Evolutionary conservation across 2,888 invertebrate genomes (phyloP), one percentile per base, ranked within the genome.

Genomic region (Anoplius nigerrimus): DNA sequence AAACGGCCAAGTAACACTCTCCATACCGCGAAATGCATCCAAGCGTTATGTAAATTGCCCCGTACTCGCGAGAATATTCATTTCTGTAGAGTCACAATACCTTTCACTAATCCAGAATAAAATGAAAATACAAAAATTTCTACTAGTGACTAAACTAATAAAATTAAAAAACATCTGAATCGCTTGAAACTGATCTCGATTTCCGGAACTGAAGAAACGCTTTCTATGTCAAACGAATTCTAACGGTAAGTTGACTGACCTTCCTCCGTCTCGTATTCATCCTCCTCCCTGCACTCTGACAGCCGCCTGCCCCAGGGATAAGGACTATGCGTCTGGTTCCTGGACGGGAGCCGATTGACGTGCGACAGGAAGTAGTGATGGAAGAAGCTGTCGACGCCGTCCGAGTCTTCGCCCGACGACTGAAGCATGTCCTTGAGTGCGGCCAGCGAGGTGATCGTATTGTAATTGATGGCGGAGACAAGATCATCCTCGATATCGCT

Each of bases 211-310:
- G n/a, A n/a, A n/a, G n/a, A n/a, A n/a, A n/a, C n/a, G n/a, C n/a
- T n/a, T 43, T 15, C 8, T 15, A 43, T 15, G n/a, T 16, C n/a
- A 16, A 51, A 51, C 46, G n/a, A 27, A 57, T 46, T 21, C 45
- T 13, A 15, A 56, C 13, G 21, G 21, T 18, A 21, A 52, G 4
- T 52, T 21, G 43, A 51, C 68, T 71, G 57, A 88, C 88, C 86
- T 82, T 88, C 85, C 66, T 88, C 87, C n/a, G 86, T 86, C 75
- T 94, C 94, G 62, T 95, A 94, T 86, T 95, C 95, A 81, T 95
- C 95, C 89, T 95, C 95, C 86, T 95, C 95, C 69, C 94, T 92
- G 86, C 95, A 95, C 88, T 95, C 95, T 2, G 95, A 95, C 73
- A 95, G 88, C 15, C 95, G 91, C 34, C 89, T 83, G 3, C 89